Percentiles rank a stretch among this genome's conserved stretches.
Conservation (phyloP, 2,113 vertebrate species). For the Anser brachyrhynchus region DNA sequence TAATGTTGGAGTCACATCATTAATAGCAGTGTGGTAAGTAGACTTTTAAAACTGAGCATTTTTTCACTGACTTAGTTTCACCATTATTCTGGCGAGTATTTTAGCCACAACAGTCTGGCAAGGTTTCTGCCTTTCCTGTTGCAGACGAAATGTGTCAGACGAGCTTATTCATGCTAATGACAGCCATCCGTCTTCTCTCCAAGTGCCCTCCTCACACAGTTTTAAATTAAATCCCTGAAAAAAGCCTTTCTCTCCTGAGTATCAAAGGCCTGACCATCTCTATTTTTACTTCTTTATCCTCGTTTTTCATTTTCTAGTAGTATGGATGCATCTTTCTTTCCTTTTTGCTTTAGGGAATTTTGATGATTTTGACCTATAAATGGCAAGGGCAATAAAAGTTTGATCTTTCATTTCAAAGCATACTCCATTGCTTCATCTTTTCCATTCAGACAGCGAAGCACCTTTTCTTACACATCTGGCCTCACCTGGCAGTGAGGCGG, state of each 20-base stretch:
- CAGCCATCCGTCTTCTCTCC: not conserved
- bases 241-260: not conserved
- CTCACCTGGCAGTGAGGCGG: not conserved
- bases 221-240: not conserved
- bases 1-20: not conserved
- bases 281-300: not conserved
- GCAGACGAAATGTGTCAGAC: not conserved
- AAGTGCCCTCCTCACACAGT: not conserved
- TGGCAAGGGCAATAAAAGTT: not conserved
- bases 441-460: not conserved
- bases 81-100: not conserved
- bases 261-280: not conserved
- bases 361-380: not conserved
- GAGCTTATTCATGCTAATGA: not conserved
- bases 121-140: not conserved
- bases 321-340: not conserved
- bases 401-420: not conserved
- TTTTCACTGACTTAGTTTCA: not conserved
- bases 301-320: not conserved
- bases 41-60: not conserved
- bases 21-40: not conserved
- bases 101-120: not conserved
- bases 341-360: not conserved
- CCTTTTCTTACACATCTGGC: not conserved
- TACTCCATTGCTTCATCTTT: not conserved